phyloP scores from a whole-genome alignment of 2,113 vertebrate species.

The Boulengeromyrus knoepffleri region DNA sequence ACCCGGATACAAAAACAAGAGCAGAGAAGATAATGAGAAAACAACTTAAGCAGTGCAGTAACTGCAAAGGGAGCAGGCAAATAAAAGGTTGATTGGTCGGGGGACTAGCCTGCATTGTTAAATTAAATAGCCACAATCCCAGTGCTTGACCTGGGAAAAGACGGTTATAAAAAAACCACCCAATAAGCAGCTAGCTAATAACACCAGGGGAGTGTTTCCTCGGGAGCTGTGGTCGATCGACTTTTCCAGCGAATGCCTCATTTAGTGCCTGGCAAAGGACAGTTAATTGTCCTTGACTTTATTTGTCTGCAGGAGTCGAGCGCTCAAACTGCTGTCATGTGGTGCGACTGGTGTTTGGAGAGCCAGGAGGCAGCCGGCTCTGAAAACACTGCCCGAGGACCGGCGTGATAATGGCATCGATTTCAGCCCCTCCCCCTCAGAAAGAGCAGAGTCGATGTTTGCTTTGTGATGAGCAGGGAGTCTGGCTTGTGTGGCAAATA shows the following conservation, averaged over 20 bases:
- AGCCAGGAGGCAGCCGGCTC: slow-evolving; percentile 36
- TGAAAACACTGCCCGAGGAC: slow-evolving; percentile 47
- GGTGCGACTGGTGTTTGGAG: slow-evolving; percentile 44
- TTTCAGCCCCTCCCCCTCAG: slow-evolving; percentile 45
- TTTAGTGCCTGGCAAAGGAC: slow-evolving; percentile 30
- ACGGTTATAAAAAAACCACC: not conserved
- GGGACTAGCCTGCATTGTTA: not conserved
- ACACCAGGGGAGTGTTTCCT: not conserved
- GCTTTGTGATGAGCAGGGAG: slow-evolving; percentile 25
- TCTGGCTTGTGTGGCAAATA: not conserved
- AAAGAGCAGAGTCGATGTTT: slow-evolving; percentile 39
- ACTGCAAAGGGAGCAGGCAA: not conserved
- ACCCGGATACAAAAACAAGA: not conserved
- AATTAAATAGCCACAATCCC: not conserved
- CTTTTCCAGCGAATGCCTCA: not conserved
- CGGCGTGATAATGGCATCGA: slow-evolving; percentile 56
- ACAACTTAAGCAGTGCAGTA: not conserved
- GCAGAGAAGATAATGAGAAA: not conserved
- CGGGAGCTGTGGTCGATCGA: not conserved
- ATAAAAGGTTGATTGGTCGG: not conserved
- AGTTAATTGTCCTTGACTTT: slow-evolving; percentile 54
- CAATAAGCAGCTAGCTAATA: not conserved
- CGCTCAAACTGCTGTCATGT: slow-evolving; percentile 39
- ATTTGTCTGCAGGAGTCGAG: slow-evolving; percentile 43
- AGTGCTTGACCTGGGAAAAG: not conserved